Conservation (phyloP, 2,888 invertebrate genomes). For the Trichogramma evanescens region DNA sequence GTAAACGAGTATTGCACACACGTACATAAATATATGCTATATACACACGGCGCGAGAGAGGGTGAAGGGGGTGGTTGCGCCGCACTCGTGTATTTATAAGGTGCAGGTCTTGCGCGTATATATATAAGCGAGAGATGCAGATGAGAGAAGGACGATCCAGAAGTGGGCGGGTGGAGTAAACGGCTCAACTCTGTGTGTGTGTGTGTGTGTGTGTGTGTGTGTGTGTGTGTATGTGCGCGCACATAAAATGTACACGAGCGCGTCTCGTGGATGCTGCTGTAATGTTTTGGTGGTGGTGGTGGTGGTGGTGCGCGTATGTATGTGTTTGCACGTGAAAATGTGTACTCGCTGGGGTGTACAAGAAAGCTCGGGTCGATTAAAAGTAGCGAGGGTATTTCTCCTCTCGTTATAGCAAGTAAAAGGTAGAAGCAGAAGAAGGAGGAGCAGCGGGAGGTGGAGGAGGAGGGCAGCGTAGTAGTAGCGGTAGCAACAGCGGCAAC, state of each 20-base stretch:
- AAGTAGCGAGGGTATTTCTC: conserved; percentile 50
- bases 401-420: conserved; percentile 44
- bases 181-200: no score
- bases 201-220: no score
- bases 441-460: conserved; percentile 25
- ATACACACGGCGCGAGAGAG: conserved; percentile 21
- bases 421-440: conserved; percentile 16
- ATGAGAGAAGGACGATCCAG: conserved; percentile 2
- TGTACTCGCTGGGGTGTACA: conserved; percentile 29
- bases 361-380: conserved; percentile 49
- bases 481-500: conserved; percentile 20
- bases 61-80: conserved; percentile 26
- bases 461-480: background rate
- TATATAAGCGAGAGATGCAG: conserved; percentile 21
- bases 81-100: no score
- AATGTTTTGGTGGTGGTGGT: conserved; percentile 13
- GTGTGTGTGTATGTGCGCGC: no score
- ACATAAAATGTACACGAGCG: no score
- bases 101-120: no score
- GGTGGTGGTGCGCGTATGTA: conserved; percentile 43
- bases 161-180: no score
- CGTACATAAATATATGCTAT: no score
- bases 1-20: no score
- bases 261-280: no score
- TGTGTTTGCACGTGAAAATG: conserved; percentile 23